Evolutionary conservation across 2,797 vertebrate species (phyloP), one percentile per base, ranked within the genome.

Genomic region (Pampus argenteus): DNA sequence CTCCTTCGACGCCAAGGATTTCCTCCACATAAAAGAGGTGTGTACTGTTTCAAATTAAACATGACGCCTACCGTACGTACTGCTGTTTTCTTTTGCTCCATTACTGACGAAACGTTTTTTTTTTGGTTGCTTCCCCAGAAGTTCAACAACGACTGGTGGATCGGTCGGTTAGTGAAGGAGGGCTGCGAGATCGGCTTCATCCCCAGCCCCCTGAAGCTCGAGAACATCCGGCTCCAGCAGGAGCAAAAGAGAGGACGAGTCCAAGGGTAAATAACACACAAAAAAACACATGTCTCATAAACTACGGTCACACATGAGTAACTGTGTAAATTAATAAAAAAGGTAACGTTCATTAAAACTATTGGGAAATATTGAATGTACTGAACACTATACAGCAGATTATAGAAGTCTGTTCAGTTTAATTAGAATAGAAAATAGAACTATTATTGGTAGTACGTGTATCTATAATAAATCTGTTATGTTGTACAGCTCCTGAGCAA

Each of bases 101-200:
- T 2, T 44, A 7, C 6, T 26, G 18, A 40, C 50, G 26, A 4
- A 63, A 57, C 13, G 3, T 5, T 25, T 52, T 17, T 29, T 48
- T 44, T 25, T 4, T 0, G 1, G 58, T 31, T 34, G 0, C 14
- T 6, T 26, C 5, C 74, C 25, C 92, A 98, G 97, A 99, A 99
- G 86, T 99, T 97, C 91, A 99, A 97, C 90, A 99, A 98, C 18
- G 97, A 99, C 91, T 99, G 97, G 97, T 98, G 97, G 97, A 98
- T 99, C 1, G 97, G 97, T 29, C 93, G 94, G 26, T 87, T 95
- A 73, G 95, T 95, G 85, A 95, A 95, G 55, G 94, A 95, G 88
- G 94, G 94, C 85, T 95, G 94, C 59, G 95, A 95, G 88, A 95
- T 94, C 70, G 95, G 94, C 71, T 95, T 95, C 91, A 98, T 98